Base-by-base conservation (phyloP, 2,113 vertebrate genomes). In the Platycercus adscitus region DNA sequence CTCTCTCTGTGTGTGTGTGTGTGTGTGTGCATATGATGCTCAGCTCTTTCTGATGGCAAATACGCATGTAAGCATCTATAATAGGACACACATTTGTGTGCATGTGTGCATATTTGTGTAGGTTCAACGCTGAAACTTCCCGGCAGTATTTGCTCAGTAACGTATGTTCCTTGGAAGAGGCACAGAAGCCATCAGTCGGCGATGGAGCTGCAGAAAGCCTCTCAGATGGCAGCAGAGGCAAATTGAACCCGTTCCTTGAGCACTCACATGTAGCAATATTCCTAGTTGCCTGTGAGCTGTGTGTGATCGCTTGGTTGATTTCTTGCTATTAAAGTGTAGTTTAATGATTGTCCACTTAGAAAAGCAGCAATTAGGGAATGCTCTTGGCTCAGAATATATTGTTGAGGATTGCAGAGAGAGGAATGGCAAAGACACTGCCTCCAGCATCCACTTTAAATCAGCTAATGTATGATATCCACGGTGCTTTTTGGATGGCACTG, bases 141-240 rank as follows among this genome's bases (percentile, higher is more conserved):
- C 95, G 92, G 91, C 96, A 95, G 61, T 94, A 93, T 95, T 96
- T 96, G 96, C 95, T 95, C 65, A 53, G 91, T 75, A 96, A 96
- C 93, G 81, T 97, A 96, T 93, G 96, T 95, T 96, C 91, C 94
- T 93, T 96, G 95, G 96, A 92, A 96, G 37, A 96, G 86, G 81
- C 91, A 31, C 90, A 92, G 95, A 93, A 96, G 93, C 91, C 93
- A 89, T 94, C 96, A 95, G 96, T 92, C 96, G 91, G 77, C 4
- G 19, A 35, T 28, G 88, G 4, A 78, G 91, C 91, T 84, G 95
- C 83, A 76, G 81, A 91, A 92, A 95, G 86, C 88, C 82, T 86
- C 76, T 95, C 96, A 89, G 96, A 93, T 84, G 88, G 95, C 90
- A 69, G 81, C 88, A 91, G 82, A 55, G 95, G 93, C 76, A 91